Conservation (phyloP, 2,888 invertebrate genomes). For the Erannis defoliaria region DNA sequence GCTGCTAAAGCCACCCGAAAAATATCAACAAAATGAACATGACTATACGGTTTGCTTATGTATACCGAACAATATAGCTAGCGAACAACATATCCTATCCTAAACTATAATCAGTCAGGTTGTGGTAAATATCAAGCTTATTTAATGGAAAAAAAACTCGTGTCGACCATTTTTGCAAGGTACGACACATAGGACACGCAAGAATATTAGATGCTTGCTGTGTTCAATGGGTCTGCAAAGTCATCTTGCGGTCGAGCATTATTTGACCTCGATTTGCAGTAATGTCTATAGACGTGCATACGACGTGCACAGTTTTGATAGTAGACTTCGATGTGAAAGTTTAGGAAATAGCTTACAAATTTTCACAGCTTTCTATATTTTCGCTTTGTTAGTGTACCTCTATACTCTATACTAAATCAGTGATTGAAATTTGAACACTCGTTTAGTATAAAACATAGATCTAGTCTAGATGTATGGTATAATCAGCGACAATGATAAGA, state of each 20-base stretch:
- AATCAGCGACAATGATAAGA: no score
- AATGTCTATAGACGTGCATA: neutral
- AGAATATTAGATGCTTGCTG: neutral
- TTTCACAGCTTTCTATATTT: neutral
- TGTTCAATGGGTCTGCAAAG: conserved; percentile 27
- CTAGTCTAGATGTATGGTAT: no score
- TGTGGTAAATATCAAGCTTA: no score
- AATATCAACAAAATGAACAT: no score
- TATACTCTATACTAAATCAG: no score
- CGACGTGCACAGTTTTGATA: conserved; percentile 2
- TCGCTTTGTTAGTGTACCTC: neutral
- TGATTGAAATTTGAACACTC: no score
- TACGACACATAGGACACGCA: neutral
- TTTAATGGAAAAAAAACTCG: neutral
- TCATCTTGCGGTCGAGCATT: conserved; percentile 40
- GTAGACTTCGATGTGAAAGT: conserved; percentile 13
- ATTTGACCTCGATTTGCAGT: conserved; percentile 37
- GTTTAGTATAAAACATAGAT: no score
- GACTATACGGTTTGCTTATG: no score
- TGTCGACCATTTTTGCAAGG: neutral
- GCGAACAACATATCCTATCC: no score
- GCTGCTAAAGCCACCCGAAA: no score
- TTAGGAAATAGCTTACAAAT: conserved; percentile 1
- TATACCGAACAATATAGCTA: no score
- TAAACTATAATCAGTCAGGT: no score